Percentiles rank a stretch among this genome's conserved stretches.
Evolutionary conservation across 1,140 invertebrate species (phyloP).

Genomic region (Sinonovacula constricta): DNA sequence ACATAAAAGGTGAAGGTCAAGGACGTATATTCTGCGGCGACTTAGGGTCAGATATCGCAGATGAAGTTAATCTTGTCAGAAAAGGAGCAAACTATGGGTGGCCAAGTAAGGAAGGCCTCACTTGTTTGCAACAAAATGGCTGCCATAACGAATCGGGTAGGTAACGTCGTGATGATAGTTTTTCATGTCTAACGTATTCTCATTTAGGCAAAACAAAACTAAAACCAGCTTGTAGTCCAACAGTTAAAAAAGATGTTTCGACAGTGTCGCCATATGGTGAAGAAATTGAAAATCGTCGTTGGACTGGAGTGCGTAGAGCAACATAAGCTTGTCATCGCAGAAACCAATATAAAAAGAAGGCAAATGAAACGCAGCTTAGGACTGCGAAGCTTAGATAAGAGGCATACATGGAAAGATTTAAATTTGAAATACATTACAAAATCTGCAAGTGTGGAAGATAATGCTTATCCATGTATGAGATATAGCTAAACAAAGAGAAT

Average conservation of each 20-base stretch:
- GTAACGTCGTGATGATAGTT: too few species aligned
- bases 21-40: conserved; percentile 69
- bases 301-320: too few species aligned
- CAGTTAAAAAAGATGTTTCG: too few species aligned
- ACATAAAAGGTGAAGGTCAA: conserved; percentile 22
- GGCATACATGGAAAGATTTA: neutral
- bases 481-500: neutral
- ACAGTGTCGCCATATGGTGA: too few species aligned
- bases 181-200: too few species aligned
- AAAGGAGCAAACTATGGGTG: conserved; percentile 71
- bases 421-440: neutral
- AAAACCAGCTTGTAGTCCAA: too few species aligned
- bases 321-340: neutral
- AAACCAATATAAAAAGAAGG: neutral
- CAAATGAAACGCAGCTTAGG: neutral
- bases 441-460: neutral
- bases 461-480: neutral
- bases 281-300: too few species aligned
- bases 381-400: neutral
- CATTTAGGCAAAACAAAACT: too few species aligned
- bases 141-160: too few species aligned
- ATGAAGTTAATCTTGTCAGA: conserved; percentile 68
- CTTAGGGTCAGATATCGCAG: conserved; percentile 60
- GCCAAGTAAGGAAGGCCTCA: conserved; percentile 62
- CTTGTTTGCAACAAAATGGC: too few species aligned